These are phyloP conservation scores for Charina bottae DNA, from an alignment of 2,113 vertebrate genomes.

Conservation along the genomic window DNA sequence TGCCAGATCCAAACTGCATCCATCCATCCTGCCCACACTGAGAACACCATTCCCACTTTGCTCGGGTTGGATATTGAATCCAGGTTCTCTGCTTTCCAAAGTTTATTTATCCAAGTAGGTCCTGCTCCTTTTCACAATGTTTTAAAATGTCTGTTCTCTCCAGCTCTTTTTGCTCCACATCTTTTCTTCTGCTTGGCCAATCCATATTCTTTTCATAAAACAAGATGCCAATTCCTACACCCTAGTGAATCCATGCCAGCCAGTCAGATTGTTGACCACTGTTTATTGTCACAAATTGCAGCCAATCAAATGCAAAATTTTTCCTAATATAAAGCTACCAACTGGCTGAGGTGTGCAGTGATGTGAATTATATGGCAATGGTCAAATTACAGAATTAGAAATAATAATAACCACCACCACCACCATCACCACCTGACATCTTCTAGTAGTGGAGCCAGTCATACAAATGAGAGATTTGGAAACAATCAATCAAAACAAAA, in stretches of 20 bases:
- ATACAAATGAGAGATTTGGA: slow-evolving; percentile 35
- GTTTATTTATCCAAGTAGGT: background rate
- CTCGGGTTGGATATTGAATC: background rate
- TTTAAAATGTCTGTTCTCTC: background rate
- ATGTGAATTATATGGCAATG: background rate
- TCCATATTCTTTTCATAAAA: slow-evolving; percentile 22
- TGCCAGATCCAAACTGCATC: background rate
- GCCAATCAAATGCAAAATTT: background rate
- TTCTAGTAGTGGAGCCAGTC: background rate
- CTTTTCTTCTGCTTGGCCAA: background rate
- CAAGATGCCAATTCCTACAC: slow-evolving; percentile 8
- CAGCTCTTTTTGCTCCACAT: background rate
- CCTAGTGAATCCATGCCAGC: slow-evolving; percentile 12
- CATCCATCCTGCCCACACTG: too few relatives aligned
- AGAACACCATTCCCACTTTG: background rate
- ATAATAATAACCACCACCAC: background rate
- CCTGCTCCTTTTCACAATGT: background rate
- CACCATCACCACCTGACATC: background rate
- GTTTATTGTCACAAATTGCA: background rate
- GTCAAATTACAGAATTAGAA: slow-evolving; percentile 4
- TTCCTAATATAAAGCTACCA: background rate
- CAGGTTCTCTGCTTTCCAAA: background rate
- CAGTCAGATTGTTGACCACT: slow-evolving; percentile 1
- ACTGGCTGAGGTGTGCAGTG: background rate
- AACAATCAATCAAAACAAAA: slow-evolving; percentile 21